A percentile compares a stretch with the other conserved stretches of the same genome.
phyloP scores from a whole-genome alignment of 2,797 vertebrate genomes.

The Anguilla obscura region DNA sequence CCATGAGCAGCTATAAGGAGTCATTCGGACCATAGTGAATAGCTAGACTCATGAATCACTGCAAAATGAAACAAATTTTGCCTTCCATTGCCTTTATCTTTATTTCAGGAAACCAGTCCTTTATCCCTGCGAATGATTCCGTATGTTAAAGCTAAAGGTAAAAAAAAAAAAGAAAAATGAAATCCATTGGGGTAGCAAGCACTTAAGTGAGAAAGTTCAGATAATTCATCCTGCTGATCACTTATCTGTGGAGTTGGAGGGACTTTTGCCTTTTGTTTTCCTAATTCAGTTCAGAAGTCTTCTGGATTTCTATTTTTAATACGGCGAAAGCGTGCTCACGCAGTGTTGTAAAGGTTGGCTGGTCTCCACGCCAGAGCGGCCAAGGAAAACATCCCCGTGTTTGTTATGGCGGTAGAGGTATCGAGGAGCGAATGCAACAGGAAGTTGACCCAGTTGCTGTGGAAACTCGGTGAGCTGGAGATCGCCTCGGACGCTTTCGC shows the following conservation, averaged over 20 bases:
- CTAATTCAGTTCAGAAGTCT: not conserved
- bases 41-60: not conserved
- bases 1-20: not conserved
- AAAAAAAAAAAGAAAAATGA: not conserved
- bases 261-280: not conserved
- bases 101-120: not conserved
- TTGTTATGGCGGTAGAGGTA: not conserved
- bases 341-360: not conserved
- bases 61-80: not conserved
- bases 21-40: not conserved
- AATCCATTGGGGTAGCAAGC: not conserved
- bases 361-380: not conserved
- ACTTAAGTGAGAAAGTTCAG: not conserved
- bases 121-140: not conserved
- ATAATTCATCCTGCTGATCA: not conserved
- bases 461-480: not conserved
- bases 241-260: not conserved
- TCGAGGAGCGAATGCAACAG: not conserved
- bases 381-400: not conserved
- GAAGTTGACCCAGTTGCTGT: not conserved
- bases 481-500: not conserved
- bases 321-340: not conserved
- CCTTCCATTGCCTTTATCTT: not conserved
- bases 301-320: not conserved
- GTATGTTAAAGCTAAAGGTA: not conserved